Conservation (phyloP, 2,113 vertebrate species). For the Blennius ocellaris region DNA sequence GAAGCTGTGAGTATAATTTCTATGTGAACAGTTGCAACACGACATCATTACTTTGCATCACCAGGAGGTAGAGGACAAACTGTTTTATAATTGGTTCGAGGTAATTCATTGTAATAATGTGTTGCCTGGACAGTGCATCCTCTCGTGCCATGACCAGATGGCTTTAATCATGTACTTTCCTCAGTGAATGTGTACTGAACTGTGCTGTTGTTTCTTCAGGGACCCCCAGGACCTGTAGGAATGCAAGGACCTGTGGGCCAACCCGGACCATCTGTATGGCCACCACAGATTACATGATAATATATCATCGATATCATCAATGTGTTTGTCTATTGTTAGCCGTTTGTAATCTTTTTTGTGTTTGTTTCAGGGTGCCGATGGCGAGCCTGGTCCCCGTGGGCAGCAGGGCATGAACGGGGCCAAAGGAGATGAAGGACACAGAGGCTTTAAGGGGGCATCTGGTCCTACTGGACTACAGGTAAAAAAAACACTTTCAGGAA, state of each 20-base stretch:
- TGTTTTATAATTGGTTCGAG: constrained; percentile 30
- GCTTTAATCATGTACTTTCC: constrained; percentile 6
- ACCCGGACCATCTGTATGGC: constrained; percentile 85
- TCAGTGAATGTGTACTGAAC: constrained; percentile 15
- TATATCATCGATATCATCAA: background rate
- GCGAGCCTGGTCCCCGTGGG: constrained; percentile 89
- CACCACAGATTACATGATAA: background rate
- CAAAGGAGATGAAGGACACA: constrained; percentile 91
- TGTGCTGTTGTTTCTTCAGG: constrained; percentile 76
- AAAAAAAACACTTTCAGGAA: constrained; percentile 13
- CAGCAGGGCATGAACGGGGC: constrained; percentile 91
- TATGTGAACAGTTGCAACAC: background rate
- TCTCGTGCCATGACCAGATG: constrained; percentile 28
- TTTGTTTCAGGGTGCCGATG: constrained; percentile 87
- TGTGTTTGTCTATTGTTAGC: background rate
- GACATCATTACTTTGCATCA: constrained; percentile 18
- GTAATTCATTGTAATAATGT: constrained; percentile 21
- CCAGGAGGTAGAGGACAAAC: constrained; percentile 12
- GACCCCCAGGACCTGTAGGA: constrained; percentile 89
- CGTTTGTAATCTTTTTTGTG: constrained; percentile 11
- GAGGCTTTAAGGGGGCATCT: constrained; percentile 85
- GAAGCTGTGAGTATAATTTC: constrained; percentile 84
- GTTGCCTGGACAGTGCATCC: constrained; percentile 17
- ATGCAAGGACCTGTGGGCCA: constrained; percentile 88
- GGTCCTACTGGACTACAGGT: constrained; percentile 92